A percentile compares a stretch with the other conserved stretches of the same genome.
Evolutionary conservation across 2,888 invertebrate genomes (phyloP).

Genomic region (Listrodromus nycthemerus): DNA sequence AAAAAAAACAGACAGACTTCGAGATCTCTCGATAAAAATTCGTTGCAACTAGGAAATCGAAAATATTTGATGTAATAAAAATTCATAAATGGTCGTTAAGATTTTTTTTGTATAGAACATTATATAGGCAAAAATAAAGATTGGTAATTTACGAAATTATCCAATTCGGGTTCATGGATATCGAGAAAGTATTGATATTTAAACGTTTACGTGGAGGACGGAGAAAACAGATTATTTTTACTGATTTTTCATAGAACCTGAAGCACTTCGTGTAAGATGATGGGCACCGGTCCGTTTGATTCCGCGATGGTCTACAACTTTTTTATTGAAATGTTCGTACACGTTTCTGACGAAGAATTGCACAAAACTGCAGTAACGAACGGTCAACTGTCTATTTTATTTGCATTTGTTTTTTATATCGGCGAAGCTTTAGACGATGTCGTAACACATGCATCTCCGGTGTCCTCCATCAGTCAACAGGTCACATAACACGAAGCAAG

Average conservation of each 20-base stretch:
- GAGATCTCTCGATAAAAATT: neutral
- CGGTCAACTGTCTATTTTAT: neutral
- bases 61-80: neutral
- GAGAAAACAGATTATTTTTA: no score
- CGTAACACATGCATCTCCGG: neutral
- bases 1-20: neutral
- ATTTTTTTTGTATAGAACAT: neutral
- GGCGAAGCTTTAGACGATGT: neutral
- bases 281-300: no score
- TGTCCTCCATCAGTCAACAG: slow-evolving; percentile 37
- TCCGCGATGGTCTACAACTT: no score
- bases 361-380: no score
- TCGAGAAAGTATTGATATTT: neutral
- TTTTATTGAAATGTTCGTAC: no score
- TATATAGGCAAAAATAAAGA: neutral
- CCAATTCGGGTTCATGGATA: neutral
- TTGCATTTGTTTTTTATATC: neutral
- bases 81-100: neutral
- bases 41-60: neutral
- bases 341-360: no score
- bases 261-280: no score
- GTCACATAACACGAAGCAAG: slow-evolving; percentile 28
- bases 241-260: no score
- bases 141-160: neutral
- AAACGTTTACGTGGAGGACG: neutral